Conservation (phyloP, 2,113 vertebrate species). For the Elachura formosa region DNA sequence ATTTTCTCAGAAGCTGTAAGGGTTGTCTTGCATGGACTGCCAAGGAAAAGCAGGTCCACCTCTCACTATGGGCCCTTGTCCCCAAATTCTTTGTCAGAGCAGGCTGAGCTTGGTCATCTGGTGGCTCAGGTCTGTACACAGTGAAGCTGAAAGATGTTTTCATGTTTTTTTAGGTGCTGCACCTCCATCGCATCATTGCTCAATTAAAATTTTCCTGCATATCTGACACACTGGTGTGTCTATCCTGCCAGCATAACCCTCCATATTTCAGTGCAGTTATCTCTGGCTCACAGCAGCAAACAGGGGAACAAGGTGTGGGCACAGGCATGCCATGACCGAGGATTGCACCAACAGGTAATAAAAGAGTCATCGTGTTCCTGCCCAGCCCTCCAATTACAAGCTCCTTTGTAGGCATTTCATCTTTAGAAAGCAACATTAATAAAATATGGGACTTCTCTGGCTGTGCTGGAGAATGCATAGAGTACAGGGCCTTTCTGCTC, state of each 20-base stretch:
- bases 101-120: not conserved
- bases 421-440: not conserved
- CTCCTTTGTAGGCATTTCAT: not conserved
- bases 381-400: not conserved
- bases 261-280: not conserved
- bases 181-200: not conserved
- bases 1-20: not conserved
- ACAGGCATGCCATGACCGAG: fast-evolving
- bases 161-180: not conserved
- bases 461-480: not conserved
- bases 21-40: not conserved
- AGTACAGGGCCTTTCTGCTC: not conserved
- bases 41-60: not conserved
- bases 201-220: not conserved
- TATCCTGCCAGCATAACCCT: not conserved
- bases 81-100: not conserved
- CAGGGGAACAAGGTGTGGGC: not conserved
- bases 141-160: not conserved
- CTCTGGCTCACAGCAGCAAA: not conserved
- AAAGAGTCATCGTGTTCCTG: fast-evolving
- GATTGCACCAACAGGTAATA: not conserved
- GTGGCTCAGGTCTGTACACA: not conserved
- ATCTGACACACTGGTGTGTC: not conserved
- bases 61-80: not conserved
- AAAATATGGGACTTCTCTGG: not conserved